A percentile compares a stretch with the other conserved stretches of the same genome.
Conservation (phyloP, 2,888 invertebrate species). For the Hesperia comma region DNA sequence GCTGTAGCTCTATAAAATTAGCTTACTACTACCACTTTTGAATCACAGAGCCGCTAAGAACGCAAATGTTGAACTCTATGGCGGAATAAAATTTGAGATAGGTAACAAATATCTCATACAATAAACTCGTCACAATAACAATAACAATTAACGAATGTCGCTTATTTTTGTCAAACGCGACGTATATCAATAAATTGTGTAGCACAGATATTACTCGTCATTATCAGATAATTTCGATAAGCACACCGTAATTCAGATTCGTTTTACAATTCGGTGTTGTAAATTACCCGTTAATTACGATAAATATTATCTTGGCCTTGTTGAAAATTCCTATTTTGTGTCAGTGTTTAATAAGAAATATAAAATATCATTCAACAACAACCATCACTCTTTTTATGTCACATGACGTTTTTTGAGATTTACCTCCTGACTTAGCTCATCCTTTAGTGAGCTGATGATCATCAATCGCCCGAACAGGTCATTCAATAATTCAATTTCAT, state of each 20-base stretch:
- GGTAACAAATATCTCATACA: no score
- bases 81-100: no score
- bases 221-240: slow-evolving; percentile 34
- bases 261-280: slow-evolving; percentile 28
- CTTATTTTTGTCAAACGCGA: slow-evolving; percentile 1
- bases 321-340: slow-evolving; percentile 6
- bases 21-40: no score
- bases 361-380: background rate
- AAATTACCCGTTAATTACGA: slow-evolving; percentile 29
- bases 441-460: no score
- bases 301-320: slow-evolving; percentile 20
- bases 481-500: no score
- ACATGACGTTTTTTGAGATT: background rate
- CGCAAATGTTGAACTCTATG: no score
- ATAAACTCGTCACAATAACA: background rate
- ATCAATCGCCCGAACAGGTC: no score
- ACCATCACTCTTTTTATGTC: background rate
- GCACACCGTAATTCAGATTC: slow-evolving; percentile 33
- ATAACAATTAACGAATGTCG: slow-evolving; percentile 1
- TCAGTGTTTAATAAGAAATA: background rate
- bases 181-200: slow-evolving; percentile 17
- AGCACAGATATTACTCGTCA: slow-evolving; percentile 19
- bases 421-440: no score
- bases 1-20: no score
- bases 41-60: no score